A percentile compares a stretch with the other conserved stretches of the same genome.
phyloP scores from a whole-genome alignment of 2,797 vertebrate genomes.

The Falco novaeseelandiae region DNA sequence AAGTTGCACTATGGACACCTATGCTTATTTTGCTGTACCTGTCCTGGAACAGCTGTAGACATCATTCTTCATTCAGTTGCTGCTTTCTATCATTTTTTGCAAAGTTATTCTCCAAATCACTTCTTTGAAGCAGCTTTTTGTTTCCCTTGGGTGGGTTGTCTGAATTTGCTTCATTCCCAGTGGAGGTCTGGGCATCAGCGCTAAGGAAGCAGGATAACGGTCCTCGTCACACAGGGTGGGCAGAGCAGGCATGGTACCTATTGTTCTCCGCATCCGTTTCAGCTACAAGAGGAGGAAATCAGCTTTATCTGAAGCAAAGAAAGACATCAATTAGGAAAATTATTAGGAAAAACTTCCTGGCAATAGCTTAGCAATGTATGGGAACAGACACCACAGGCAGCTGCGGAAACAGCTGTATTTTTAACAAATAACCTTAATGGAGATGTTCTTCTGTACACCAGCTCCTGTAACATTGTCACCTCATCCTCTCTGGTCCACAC shows the following conservation, averaged over 20 bases:
- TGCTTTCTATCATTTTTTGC: not conserved
- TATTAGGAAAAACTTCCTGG: constrained; percentile 44
- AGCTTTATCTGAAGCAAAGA: constrained; percentile 8
- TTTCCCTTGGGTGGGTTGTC: not conserved
- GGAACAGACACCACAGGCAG: not conserved
- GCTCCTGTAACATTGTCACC: not conserved
- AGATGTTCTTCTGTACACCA: not conserved
- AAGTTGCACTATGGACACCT: not conserved
- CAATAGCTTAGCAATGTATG: not conserved
- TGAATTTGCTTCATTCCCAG: not conserved
- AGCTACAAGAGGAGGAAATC: not conserved
- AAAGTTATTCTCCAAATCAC: not conserved
- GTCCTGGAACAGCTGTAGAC: not conserved
- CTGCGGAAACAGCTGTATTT: fast-evolving
- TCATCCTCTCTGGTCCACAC: not conserved
- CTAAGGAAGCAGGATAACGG: constrained; percentile 10
- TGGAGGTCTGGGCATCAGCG: not conserved
- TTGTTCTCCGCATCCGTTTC: constrained; percentile 22
- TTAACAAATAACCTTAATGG: not conserved
- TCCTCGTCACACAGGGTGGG: not conserved
- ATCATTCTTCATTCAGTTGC: not conserved
- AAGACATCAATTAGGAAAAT: constrained; percentile 22
- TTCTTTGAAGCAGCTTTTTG: not conserved
- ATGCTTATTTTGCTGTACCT: not conserved
- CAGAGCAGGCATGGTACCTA: constrained; percentile 2